Base-by-base conservation (phyloP, 2,113 vertebrate genomes). In the Dicerorhinus sumatrensis region DNA sequence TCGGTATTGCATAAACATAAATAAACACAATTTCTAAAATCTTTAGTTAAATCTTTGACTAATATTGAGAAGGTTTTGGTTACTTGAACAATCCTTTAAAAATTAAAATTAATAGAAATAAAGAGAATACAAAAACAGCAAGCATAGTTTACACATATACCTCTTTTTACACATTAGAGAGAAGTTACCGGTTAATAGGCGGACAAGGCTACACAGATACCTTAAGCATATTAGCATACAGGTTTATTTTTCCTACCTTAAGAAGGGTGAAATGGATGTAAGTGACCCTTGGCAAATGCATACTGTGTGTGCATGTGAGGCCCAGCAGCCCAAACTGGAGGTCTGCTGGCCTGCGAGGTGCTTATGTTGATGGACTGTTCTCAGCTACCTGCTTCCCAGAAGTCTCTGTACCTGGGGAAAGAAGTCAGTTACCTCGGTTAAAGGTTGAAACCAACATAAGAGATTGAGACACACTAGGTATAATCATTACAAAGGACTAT, bases 401-500 rank as follows among this genome's bases (percentile, higher is more conserved):
- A 39, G 73, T n/a, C 92, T 73, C 63, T 48, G 17, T 8, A n/a
- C 72, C 23, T 20, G 31, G 51, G 23, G 14, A 31, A 48, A 14
- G 14, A 79, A 90, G 60, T 70, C 51, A 79, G 33, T 93, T 36
- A 23, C 29, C 17, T 85, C 36, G 14, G 51, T 89, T 58, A 60
- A 69, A 76, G 8, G 58, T 6, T 88, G 48, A 60, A 87, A 69
- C 27, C 58, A 87, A 36, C 65, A n/a, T 36, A 87, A 87, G 56
- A 87, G 60, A 86, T 46, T 46, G 62, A 92, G 69, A 56, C 51
- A 82, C 29, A 27, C 9, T 56, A 63, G 13, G 42, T 62, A 60
- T 16, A 88, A 83, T 46, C 69, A 94, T 56, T 70, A 82, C 93
- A 91, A 77, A 94, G 31, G 39, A 94, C 69, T 75, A 21, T 33